Conservation (phyloP, 2,113 vertebrate genomes). For the Polyodon spathula region DNA sequence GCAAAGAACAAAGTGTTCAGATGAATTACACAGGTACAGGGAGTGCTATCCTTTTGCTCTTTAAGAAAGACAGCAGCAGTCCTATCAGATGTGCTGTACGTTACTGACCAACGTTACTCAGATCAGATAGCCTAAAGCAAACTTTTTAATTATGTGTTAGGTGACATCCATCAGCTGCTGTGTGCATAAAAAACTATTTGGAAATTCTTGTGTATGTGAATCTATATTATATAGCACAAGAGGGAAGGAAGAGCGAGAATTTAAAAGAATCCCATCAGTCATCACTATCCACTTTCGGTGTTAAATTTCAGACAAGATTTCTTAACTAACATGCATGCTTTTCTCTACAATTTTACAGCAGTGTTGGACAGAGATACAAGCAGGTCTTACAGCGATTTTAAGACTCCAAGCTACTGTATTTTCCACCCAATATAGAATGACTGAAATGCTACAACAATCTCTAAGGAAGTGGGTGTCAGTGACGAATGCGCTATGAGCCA, state of each 20-base stretch:
- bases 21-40: constrained; percentile 15
- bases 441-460: no score
- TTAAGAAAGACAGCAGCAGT: background rate
- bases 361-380: no score
- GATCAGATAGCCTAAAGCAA: background rate
- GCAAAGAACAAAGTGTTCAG: constrained; percentile 13
- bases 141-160: background rate
- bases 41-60: background rate
- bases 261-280: no score
- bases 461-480: no score
- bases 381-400: no score
- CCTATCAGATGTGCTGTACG: background rate
- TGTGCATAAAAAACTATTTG: constrained; percentile 23
- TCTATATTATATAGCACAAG: constrained; percentile 23
- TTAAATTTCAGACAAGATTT: no score
- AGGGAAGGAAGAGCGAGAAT: constrained; percentile 24
- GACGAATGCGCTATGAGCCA: no score
- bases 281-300: no score
- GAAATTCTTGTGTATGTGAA: constrained; percentile 3
- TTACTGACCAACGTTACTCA: background rate
- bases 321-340: no score
- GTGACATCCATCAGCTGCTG: constrained; percentile 2
- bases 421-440: no score
- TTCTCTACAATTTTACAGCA: no score
- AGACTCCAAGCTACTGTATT: no score